phyloP scores from a whole-genome alignment of 2,888 invertebrate species.

The Escarpia spicata region DNA sequence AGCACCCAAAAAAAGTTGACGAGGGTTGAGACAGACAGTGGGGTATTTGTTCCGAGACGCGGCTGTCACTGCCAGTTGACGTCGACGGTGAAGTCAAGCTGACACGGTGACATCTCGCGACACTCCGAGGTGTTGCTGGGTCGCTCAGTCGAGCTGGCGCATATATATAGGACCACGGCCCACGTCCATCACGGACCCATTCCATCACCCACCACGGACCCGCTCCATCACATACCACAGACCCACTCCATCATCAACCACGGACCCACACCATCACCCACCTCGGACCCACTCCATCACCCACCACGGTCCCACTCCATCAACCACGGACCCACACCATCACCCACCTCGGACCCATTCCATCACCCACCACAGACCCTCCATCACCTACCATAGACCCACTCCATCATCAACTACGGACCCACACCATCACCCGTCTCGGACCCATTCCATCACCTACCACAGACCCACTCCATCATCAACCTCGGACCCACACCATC shows the following conservation, averaged over 20 bases:
- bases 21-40: neutral
- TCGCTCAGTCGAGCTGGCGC: neutral
- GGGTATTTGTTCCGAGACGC: neutral
- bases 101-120: neutral
- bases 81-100: neutral
- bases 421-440: no score
- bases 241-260: no score
- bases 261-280: no score
- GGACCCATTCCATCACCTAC: no score
- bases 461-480: no score
- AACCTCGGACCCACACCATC: no score
- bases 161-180: neutral
- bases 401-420: no score
- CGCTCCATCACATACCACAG: neutral
- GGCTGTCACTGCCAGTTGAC: neutral
- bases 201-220: neutral
- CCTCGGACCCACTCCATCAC: no score
- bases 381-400: neutral
- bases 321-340: no score
- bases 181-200: neutral
- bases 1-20: neutral
- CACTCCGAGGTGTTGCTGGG: neutral
- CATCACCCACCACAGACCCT: neutral
- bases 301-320: no score
- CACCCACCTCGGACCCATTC: neutral